phyloP scores from a whole-genome alignment of 2,113 vertebrate species.

The Leptosomus discolor region DNA sequence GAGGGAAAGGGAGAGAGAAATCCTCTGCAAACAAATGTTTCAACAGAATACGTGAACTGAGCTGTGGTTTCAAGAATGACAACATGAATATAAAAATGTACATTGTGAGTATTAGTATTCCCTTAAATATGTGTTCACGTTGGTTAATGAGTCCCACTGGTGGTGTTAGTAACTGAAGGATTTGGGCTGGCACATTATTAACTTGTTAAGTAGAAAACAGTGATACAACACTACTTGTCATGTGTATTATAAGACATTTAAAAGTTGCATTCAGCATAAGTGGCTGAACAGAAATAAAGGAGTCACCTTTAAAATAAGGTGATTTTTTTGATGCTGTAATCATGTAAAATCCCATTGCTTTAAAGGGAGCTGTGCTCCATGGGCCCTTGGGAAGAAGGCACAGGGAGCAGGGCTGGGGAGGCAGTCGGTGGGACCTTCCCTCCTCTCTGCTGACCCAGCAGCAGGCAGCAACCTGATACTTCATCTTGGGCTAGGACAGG shows the following conservation, averaged over 20 bases:
- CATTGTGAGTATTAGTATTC: conserved; percentile 66
- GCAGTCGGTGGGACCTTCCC: background rate
- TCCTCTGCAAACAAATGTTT: conserved; percentile 52
- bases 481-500: background rate
- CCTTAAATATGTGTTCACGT: conserved; percentile 65
- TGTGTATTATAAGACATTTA: conserved; percentile 51
- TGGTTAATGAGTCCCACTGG: conserved; percentile 69
- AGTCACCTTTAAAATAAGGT: background rate
- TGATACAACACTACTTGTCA: conserved; percentile 58
- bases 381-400: background rate
- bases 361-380: background rate
- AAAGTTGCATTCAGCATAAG: conserved; percentile 51
- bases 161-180: conserved; percentile 66
- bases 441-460: background rate
- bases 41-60: conserved; percentile 36
- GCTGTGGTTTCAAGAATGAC: conserved; percentile 56
- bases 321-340: background rate
- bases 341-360: background rate
- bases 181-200: conserved; percentile 67
- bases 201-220: conserved; percentile 71
- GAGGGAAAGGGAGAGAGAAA: conserved; percentile 32
- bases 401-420: background rate
- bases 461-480: background rate
- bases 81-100: conserved; percentile 66
- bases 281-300: background rate